A percentile compares a stretch with the other conserved stretches of the same genome.
These are phyloP conservation scores for Julus scanicus DNA, from an alignment of 2,888 invertebrate species.

Conservation along the genomic window DNA sequence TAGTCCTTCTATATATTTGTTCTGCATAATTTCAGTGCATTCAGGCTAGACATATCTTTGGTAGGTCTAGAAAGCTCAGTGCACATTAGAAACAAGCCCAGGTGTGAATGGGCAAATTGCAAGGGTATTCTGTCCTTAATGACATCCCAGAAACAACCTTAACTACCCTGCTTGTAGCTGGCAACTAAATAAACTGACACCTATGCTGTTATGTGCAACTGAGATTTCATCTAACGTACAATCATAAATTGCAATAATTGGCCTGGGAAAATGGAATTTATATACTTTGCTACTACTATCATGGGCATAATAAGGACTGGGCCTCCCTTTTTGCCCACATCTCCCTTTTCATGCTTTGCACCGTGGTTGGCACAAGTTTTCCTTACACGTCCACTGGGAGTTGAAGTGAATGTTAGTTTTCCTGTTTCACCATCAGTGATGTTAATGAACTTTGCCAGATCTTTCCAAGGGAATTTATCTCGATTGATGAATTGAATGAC, in stretches of 20 bases:
- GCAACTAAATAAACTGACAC: slow-evolving; percentile 6
- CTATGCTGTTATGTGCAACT: background rate
- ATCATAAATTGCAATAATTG: slow-evolving; percentile 6
- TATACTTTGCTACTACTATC: background rate
- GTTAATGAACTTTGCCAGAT: slow-evolving; percentile 3
- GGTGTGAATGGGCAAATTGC: background rate
- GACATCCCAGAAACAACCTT: background rate
- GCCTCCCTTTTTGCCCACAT: background rate
- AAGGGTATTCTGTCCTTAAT: background rate
- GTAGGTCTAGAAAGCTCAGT: background rate
- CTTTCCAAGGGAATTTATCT: slow-evolving; percentile 9
- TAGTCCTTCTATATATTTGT: background rate
- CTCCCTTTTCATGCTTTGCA: background rate
- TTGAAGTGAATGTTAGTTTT: slow-evolving; percentile 31
- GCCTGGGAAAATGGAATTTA: slow-evolving; percentile 29
- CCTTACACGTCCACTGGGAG: background rate
- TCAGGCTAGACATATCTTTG: background rate
- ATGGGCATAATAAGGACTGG: slow-evolving; percentile 20
- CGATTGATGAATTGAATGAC: slow-evolving; percentile 15
- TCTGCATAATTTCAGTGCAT: background rate
- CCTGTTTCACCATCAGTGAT: background rate
- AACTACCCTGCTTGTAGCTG: background rate
- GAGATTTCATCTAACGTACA: slow-evolving; percentile 28
- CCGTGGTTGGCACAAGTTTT: background rate
- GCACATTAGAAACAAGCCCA: background rate